These are phyloP conservation scores for Aleiodes sp. DNA, from an alignment of 1,140 invertebrate species.

Conservation along the genomic window DNA sequence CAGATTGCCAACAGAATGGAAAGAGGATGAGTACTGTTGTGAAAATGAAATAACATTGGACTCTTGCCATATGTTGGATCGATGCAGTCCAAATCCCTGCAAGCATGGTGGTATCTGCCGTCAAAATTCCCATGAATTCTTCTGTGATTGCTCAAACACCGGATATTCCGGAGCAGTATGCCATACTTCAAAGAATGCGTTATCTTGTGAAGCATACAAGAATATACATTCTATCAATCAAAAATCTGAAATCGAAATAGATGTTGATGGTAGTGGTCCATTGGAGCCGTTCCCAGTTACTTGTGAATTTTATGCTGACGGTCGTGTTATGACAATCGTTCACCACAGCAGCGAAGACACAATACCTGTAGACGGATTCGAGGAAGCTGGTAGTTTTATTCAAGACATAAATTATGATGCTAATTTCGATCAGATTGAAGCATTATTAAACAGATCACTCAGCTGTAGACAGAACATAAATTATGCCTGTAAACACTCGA, in stretches of 20 bases:
- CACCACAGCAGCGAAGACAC: constrained; percentile 79
- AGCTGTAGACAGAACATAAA: constrained; percentile 85
- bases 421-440: constrained; percentile 85
- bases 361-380: constrained; percentile 84
- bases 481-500: constrained; percentile 86
- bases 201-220: constrained; percentile 91
- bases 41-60: constrained; percentile 85
- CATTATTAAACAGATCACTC: constrained; percentile 87
- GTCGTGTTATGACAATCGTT: constrained; percentile 78
- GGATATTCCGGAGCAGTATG: constrained; percentile 97
- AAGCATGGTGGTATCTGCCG: constrained; percentile 91
- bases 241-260: constrained; percentile 81
- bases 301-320: constrained; percentile 86
- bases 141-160: constrained; percentile 87
- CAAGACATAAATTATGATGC: constrained; percentile 92
- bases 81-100: constrained; percentile 98
- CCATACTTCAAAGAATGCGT: constrained; percentile 84
- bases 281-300: constrained; percentile 90
- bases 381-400: constrained; percentile 87
- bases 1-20: constrained; percentile 84
- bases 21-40: constrained; percentile 83
- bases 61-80: constrained; percentile 88
- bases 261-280: constrained; percentile 95
- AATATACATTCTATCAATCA: constrained; percentile 77
- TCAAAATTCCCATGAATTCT: constrained; percentile 91